Evolutionary conservation across 2,888 invertebrate species (phyloP).

Genomic region (Drosophila paramelanica): DNA sequence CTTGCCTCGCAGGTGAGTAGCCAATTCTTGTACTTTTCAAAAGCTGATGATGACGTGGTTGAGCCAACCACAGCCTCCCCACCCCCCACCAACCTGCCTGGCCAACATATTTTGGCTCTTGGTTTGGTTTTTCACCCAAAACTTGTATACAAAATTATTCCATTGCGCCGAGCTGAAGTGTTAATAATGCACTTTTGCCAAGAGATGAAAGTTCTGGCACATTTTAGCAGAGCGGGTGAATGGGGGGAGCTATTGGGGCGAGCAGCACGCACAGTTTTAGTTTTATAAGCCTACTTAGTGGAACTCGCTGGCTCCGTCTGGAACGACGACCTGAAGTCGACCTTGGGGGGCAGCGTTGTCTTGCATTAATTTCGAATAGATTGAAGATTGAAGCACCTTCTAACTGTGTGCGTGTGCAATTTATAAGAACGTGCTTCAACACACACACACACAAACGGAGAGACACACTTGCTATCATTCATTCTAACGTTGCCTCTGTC

Average conservation of each 20-base stretch:
- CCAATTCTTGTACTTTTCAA: constrained; percentile 58
- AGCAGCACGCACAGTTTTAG: constrained; percentile 39
- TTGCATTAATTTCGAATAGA: constrained; percentile 68
- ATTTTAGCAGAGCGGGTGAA: constrained; percentile 2
- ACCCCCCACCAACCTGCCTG: background rate
- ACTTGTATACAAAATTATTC: constrained; percentile 42
- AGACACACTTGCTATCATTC: constrained; percentile 53
- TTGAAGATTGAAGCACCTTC: constrained; percentile 67
- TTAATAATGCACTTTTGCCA: constrained; percentile 69
- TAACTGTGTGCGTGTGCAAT: constrained; percentile 71
- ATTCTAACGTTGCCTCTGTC: constrained; percentile 44
- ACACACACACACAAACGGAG: constrained; percentile 17
- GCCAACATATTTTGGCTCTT: constrained; percentile 15
- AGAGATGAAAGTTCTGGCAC: constrained; percentile 34
- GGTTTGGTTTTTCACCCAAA: constrained; percentile 9
- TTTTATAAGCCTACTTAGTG: constrained; percentile 48
- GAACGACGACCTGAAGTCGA: constrained; percentile 50
- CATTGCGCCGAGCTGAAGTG: constrained; percentile 55
- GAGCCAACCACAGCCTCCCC: background rate
- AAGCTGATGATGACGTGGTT: constrained; percentile 54
- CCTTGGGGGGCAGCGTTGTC: constrained; percentile 46
- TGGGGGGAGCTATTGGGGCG: too few relatives aligned
- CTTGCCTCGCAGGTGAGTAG: constrained; percentile 44
- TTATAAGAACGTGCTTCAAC: constrained; percentile 64
- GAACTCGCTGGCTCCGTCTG: background rate